Evolutionary conservation across 2,113 vertebrate species (phyloP).

Genomic region (Alligator sinensis): DNA sequence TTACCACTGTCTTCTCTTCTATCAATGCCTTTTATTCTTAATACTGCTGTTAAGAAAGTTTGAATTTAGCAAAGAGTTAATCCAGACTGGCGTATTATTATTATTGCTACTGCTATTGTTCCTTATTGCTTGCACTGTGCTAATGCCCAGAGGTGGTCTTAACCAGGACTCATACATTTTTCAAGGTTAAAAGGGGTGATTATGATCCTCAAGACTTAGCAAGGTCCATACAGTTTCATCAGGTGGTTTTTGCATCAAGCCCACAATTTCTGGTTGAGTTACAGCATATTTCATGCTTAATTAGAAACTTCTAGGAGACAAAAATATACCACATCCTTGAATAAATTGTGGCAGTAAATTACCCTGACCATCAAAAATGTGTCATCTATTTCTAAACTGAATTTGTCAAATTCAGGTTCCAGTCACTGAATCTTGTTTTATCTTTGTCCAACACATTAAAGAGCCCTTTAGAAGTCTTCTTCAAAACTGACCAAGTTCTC

Average conservation of each 20-base stretch:
- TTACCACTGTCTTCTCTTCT: not conserved
- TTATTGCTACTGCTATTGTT: too few species aligned
- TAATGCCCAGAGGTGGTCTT: too few species aligned
- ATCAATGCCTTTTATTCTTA: not conserved
- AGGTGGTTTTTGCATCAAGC: too few species aligned
- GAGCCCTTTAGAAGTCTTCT: not conserved
- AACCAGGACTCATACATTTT: too few species aligned
- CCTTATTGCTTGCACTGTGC: too few species aligned
- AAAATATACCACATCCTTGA: not conserved
- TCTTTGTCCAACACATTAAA: not conserved
- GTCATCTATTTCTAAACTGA: not conserved
- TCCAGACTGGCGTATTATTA: too few species aligned
- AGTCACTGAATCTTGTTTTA: not conserved
- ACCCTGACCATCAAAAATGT: not conserved
- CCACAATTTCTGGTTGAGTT: not conserved
- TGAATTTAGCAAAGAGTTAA: not conserved
- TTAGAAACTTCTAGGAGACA: not conserved
- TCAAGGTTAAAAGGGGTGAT: too few species aligned
- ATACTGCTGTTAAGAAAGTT: not conserved
- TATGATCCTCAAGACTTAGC: too few species aligned
- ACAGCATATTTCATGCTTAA: not conserved
- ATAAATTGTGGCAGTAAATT: not conserved
- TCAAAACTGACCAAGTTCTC: not conserved
- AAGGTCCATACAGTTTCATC: too few species aligned
- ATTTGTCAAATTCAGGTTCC: not conserved